Evolutionary conservation across 2,797 vertebrate genomes (phyloP), one percentile per base, ranked within the genome.

Genomic region (Squalus acanthias): DNA sequence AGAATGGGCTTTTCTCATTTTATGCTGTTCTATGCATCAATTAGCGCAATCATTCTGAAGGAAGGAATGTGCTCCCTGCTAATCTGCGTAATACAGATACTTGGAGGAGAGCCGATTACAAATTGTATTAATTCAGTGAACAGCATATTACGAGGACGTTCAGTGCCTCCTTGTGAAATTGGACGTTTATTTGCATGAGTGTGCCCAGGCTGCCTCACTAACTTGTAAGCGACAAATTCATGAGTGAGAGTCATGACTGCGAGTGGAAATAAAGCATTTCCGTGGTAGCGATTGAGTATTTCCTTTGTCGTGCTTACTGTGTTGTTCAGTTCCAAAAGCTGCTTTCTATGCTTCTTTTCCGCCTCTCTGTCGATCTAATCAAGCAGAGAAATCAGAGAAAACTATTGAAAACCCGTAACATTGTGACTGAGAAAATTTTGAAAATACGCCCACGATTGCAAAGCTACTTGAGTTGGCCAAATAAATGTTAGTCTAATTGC

Each of bases 331-430:
- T 76, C 26, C 88, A 8, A 50, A 85, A 22, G 8, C 4, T 33
- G 63, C n/a, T 8, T 9, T 8, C n/a, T 4, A 17, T 93, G 91
- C 29, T 13, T 13, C 3, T 69, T 57, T 67, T 67, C 20, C 7
- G 22, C 13, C 63, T 85, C 79, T 24, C 29, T 57, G 91, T 46
- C 65, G n/a, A 24, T 46, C 39, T 93, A 46, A 39, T 39, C n/a
- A 69, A 67, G 65, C 63, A 93, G 91, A 24, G 91, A 93, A 46
- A 93, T 39, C 20, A 93, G 91, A 67, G 89, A 67, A 60, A 92
- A 39, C 89, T 39, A 92, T 24, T 60, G 53, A 63, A 60, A 22
- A 67, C 39, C 63, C 60, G 33, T 39, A 67, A 93, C 60, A 39
- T 22, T 46, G 20, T 46, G n/a, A 39, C 7, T 67, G n/a, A 93